These are phyloP conservation scores for Cebus imitator DNA, from an alignment of 2,113 vertebrate genomes.

Conservation along the genomic window DNA sequence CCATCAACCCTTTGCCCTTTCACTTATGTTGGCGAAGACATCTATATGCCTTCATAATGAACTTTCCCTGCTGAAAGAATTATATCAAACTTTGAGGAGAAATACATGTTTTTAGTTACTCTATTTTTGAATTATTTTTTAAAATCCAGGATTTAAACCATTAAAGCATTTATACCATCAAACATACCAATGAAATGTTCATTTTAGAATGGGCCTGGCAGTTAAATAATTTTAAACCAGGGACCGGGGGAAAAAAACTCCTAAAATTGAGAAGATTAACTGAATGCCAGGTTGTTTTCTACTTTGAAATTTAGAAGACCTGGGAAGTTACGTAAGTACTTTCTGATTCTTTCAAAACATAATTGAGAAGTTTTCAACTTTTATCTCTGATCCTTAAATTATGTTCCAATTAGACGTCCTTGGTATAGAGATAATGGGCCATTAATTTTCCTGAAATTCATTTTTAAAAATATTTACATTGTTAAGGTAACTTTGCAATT, in stretches of 20 bases:
- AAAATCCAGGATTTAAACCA: not conserved
- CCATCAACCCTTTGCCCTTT: not conserved
- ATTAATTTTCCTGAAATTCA: not conserved
- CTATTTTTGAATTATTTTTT: not conserved
- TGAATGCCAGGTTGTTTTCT: not conserved
- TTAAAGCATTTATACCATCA: not conserved
- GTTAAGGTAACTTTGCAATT: not conserved
- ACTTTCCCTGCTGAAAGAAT: not conserved
- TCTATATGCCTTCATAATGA: not conserved
- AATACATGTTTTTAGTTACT: not conserved
- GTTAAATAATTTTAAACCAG: not conserved
- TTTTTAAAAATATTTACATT: not conserved
- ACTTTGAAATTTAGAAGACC: not conserved
- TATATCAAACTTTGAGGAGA: not conserved
- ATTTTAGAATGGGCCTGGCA: not conserved
- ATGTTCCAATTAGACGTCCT: not conserved
- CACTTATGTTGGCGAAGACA: not conserved
- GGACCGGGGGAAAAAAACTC: not conserved
- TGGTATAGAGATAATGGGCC: not conserved
- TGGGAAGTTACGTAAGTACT: not conserved
- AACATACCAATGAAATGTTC: not conserved
- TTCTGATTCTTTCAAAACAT: not conserved
- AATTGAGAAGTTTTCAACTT: not conserved
- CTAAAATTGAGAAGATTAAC: not conserved
- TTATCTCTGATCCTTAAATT: not conserved